Base-by-base conservation (phyloP, 2,113 vertebrate species). In the Microcebus tavaratra region DNA sequence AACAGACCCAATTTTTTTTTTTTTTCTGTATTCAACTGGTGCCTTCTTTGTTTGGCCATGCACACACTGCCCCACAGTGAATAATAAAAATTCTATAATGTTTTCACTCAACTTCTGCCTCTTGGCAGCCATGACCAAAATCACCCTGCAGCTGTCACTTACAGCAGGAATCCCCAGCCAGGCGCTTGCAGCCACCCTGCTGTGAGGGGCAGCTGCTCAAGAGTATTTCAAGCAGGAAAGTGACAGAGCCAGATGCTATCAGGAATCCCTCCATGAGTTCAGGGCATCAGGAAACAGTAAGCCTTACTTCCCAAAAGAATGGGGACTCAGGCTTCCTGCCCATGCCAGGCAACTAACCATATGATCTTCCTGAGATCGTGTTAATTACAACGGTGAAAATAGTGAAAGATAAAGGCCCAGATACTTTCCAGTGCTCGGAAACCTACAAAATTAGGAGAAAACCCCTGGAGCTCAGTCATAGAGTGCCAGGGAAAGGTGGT, bases 111-210 rank as follows among this genome's bases (percentile, higher is more conserved):
- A 94, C 63, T 96, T 96, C 95, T 95, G 96, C 87, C 85, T 91
- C 95, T 97, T 92, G 97, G 96, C 92, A 97, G 90, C 87, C 83
- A 88, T 50, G 83, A 81, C 89, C 75, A 93, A 94, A 98, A 97
- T 90, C 90, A 65, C 87, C 90, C 96, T 61, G 91, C 96, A 93
- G 87, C 96, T 97, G 96, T 88, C 95, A 94, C 78, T 95, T 48
- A 72, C 91, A 83, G 63, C 79, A 86, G 96, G 88, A 89, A 83
- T 89, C 73, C 94, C 94, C 42, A 90, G 96, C 59, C 89, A 89
- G 65, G 73, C 79, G 27, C 96, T 78, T 75, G 81, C 59, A 80
- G 90, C 65, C 53, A 31, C 88, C 95, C 96, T 63, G 59, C 96
- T 81, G 90, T 65, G 95, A 83, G 83, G 87, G 96, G 80, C 96